A percentile compares a stretch with the other conserved stretches of the same genome.
Evolutionary conservation across 2,113 vertebrate genomes (phyloP).

Genomic region (Gymnarchus niloticus): DNA sequence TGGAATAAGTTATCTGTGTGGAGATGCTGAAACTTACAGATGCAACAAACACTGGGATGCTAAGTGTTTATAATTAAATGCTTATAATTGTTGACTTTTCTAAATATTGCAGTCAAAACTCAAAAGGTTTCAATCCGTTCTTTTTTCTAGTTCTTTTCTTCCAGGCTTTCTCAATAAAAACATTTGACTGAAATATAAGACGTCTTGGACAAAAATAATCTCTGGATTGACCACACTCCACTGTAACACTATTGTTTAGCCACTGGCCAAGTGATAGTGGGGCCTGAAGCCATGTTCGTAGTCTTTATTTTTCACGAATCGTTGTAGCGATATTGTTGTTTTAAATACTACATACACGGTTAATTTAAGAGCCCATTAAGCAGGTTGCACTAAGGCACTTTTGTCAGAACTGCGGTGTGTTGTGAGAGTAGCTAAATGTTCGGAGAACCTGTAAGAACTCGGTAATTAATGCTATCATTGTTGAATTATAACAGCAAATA

Average conservation of each 20-base stretch:
- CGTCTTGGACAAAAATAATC: too few relatives aligned
- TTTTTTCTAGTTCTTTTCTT: not conserved
- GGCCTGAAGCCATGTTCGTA: not conserved
- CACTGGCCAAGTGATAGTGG: not conserved
- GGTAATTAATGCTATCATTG: not conserved
- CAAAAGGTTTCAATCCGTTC: too few relatives aligned
- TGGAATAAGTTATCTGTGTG: not conserved
- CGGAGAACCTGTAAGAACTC: not conserved
- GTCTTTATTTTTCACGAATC: not conserved
- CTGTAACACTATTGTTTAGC: not conserved
- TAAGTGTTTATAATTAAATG: not conserved
- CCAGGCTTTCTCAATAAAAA: too few relatives aligned
- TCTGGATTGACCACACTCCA: too few relatives aligned
- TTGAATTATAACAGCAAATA: not conserved
- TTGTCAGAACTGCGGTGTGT: not conserved
- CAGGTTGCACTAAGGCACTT: too few relatives aligned
- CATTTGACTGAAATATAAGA: too few relatives aligned
- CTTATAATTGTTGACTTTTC: not conserved
- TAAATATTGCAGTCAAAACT: too few relatives aligned
- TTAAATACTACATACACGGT: too few relatives aligned
- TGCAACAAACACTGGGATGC: too few relatives aligned
- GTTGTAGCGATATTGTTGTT: not conserved
- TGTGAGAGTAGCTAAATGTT: not conserved
- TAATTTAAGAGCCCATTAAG: not conserved
- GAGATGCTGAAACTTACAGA: not conserved